phyloP scores from a whole-genome alignment of 2,797 vertebrate genomes.

The Betta splendens region DNA sequence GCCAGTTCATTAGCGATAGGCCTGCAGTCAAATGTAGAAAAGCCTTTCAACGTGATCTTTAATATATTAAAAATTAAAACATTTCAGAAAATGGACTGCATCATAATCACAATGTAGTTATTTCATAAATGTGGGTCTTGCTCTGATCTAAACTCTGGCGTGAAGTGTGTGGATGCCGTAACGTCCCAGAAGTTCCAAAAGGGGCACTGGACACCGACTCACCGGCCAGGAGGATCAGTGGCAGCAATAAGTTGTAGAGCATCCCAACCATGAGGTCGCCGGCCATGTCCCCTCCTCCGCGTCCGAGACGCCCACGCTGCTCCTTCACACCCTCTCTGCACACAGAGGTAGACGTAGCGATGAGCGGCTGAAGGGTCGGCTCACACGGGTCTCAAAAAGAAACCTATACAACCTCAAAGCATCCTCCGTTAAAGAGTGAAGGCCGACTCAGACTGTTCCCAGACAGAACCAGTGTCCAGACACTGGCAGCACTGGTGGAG shows the following conservation, averaged over 20 bases:
- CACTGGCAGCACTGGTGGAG: conserved; percentile 4
- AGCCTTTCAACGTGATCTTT: not conserved
- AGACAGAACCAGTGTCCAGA: not conserved
- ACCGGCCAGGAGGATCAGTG: conserved; percentile 74
- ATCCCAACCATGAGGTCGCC: conserved; percentile 66
- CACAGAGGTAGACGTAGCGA: conserved; percentile 10
- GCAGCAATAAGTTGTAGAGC: conserved; percentile 72
- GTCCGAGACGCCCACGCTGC: conserved; percentile 28
- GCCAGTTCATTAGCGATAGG: not conserved
- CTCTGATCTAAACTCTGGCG: not conserved
- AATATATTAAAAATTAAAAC: no score
- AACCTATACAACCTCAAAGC: conserved; percentile 26
- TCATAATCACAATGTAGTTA: not conserved
- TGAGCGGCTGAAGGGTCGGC: conserved; percentile 40
- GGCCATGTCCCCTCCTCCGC: conserved; percentile 53
- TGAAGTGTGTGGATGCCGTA: not conserved
- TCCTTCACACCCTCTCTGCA: conserved; percentile 17
- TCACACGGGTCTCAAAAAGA: conserved; percentile 50
- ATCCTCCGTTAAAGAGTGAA: conserved; percentile 25
- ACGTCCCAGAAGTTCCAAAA: not conserved
- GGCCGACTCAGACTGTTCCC: conserved; percentile 11
- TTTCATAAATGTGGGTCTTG: not conserved
- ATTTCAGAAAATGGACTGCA: no score
- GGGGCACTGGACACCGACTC: conserved; percentile 43
- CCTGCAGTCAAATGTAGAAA: not conserved